phyloP scores from a whole-genome alignment of 2,797 vertebrate species.

The Phalanger gymnotis region DNA sequence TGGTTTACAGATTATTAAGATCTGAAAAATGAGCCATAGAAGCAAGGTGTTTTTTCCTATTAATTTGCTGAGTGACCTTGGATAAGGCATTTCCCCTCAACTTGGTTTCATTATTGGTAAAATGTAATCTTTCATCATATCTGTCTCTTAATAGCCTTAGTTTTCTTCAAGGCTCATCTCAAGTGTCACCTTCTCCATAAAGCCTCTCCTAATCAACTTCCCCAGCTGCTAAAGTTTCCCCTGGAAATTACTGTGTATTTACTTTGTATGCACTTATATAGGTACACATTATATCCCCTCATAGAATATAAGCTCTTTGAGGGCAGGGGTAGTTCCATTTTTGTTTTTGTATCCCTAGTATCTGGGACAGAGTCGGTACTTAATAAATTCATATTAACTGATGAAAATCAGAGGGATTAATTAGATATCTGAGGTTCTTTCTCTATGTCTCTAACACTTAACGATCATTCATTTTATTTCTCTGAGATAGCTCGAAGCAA shows the following conservation, averaged over 20 bases:
- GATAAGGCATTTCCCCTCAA: background rate
- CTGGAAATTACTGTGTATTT: background rate
- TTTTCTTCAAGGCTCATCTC: background rate
- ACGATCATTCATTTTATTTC: background rate
- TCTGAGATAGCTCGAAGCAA: background rate
- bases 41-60: background rate
- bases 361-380: background rate
- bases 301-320: background rate
- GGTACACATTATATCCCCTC: background rate
- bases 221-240: background rate
- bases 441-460: background rate
- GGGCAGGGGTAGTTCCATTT: background rate
- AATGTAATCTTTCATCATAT: background rate
- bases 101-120: background rate
- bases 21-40: background rate
- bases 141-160: background rate
- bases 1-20: background rate
- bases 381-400: background rate
- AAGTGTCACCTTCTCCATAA: background rate
- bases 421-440: background rate
- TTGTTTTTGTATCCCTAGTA: background rate
- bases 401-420: background rate
- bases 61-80: background rate
- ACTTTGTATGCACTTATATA: background rate
- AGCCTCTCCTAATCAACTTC: background rate